Percentiles rank a stretch among this genome's conserved stretches.
Conservation (phyloP, 2,888 invertebrate genomes). For the Epistrophe grossulariae region DNA sequence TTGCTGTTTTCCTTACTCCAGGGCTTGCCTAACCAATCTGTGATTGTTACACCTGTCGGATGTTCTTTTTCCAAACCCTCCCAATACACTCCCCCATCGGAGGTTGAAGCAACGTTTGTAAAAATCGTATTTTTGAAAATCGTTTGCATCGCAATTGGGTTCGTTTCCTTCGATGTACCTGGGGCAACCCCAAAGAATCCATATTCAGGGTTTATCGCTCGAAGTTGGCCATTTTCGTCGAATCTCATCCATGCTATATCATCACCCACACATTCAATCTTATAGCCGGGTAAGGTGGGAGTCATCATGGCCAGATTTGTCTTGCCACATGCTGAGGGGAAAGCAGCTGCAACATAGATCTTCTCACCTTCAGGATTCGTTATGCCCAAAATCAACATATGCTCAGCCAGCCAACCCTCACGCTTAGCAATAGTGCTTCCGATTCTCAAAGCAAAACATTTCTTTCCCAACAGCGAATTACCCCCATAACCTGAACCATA, state of each 20-base stretch:
- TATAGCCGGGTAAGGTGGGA: constrained; percentile 96
- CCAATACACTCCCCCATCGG: constrained; percentile 99
- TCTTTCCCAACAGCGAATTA: constrained; percentile 98
- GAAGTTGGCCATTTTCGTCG: constrained; percentile 91
- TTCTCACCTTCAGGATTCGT: constrained; percentile 95
- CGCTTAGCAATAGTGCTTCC: constrained; percentile 96
- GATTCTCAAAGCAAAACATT: constrained; percentile 97
- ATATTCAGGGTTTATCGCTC: constrained; percentile 99
- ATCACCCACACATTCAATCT: constrained; percentile 97
- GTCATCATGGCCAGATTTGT: constrained; percentile 99
- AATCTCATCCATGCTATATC: constrained; percentile 99
- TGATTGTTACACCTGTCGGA: constrained; percentile 85
- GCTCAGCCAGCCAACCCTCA: constrained; percentile 99
- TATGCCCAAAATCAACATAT: constrained; percentile 98
- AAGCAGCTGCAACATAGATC: constrained; percentile 97
- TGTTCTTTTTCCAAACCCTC: constrained; percentile 96
- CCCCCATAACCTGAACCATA: constrained; percentile 98
- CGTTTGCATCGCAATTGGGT: constrained; percentile 98
- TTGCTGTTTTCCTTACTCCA: constrained; percentile 88
- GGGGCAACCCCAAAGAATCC: constrained; percentile 99
- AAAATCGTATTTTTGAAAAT: constrained; percentile 96
- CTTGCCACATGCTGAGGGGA: constrained; percentile 99
- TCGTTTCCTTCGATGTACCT: constrained; percentile 94
- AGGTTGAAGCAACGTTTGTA: constrained; percentile 98
- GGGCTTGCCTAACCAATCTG: constrained; percentile 92